A percentile compares a stretch with the other conserved stretches of the same genome.
phyloP scores from a whole-genome alignment of 2,113 vertebrate genomes.

The Rhinopomastus cyanomelas region DNA sequence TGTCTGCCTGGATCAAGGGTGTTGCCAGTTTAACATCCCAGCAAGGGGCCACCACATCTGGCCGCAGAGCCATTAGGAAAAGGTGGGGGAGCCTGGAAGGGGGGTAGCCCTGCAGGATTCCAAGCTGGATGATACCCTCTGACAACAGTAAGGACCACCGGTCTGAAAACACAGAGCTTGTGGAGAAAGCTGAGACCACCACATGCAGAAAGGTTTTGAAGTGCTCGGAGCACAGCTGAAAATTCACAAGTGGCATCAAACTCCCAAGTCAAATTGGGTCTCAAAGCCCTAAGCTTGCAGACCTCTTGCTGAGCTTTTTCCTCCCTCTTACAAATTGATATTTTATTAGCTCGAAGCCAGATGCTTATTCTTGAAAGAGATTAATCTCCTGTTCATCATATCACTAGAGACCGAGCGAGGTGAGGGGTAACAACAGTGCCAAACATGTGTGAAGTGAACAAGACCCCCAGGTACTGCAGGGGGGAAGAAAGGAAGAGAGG shows the following conservation, averaged over 20 bases:
- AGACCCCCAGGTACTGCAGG: background rate
- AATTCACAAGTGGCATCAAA: slow-evolving; percentile 1
- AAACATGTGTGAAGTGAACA: slow-evolving; percentile 22
- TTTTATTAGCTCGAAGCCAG: slow-evolving; percentile 71
- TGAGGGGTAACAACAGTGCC: background rate
- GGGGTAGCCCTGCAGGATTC: background rate
- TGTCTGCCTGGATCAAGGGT: slow-evolving; percentile 57
- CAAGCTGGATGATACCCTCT: background rate
- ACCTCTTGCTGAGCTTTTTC: slow-evolving; percentile 24
- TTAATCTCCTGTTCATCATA: slow-evolving; percentile 58
- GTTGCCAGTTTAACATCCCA: slow-evolving; percentile 57
- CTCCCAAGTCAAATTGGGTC: slow-evolving; percentile 12
- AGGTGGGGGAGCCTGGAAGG: background rate
- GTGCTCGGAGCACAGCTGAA: background rate
- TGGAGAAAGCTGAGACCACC: background rate
- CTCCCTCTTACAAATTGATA: slow-evolving; percentile 58
- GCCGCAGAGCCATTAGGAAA: background rate
- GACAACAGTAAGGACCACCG: background rate
- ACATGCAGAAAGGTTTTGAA: background rate
- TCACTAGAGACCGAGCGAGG: background rate
- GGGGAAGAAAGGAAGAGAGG: background rate
- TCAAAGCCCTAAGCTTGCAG: background rate
- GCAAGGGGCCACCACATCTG: slow-evolving; percentile 63
- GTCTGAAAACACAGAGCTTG: background rate
- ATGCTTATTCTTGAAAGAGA: slow-evolving; percentile 69